Percentiles rank a stretch among this genome's conserved stretches.
Conservation (phyloP, 2,888 invertebrate genomes). For the Nomada goodeniana region DNA sequence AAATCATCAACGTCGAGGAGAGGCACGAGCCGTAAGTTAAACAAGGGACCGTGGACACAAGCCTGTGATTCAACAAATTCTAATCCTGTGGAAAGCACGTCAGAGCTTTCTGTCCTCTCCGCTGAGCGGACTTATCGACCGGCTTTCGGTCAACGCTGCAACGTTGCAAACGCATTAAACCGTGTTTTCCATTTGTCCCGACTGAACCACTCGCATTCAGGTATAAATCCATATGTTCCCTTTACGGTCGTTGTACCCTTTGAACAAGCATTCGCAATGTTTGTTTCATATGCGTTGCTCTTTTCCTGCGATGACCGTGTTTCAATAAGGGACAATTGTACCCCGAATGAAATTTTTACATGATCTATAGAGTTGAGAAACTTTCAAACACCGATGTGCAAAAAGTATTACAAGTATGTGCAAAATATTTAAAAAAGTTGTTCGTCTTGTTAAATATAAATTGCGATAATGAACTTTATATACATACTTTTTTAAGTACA, state of each 20-base stretch:
- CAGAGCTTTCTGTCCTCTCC: constrained; percentile 20
- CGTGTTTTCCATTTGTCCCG: constrained; percentile 42
- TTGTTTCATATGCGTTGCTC: background rate
- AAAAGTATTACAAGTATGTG: background rate
- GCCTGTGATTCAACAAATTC: constrained; percentile 47
- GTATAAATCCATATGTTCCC: constrained; percentile 8
- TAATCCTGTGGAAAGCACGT: constrained; percentile 34
- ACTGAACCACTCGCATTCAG: background rate
- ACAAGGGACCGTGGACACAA: constrained; percentile 37
- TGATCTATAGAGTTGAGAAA: too few relatives aligned
- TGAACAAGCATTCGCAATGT: background rate
- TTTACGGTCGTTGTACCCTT: background rate
- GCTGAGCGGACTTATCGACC: constrained; percentile 23
- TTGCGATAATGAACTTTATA: too few relatives aligned
- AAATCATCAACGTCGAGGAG: constrained; percentile 19
- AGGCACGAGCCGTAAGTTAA: constrained; percentile 32
- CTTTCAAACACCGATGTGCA: background rate
- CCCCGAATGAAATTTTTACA: background rate
- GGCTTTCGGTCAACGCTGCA: constrained; percentile 22
- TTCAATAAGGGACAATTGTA: background rate
- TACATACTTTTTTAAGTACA: too few relatives aligned
- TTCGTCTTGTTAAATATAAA: background rate
- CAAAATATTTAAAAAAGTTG: too few relatives aligned
- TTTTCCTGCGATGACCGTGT: background rate
- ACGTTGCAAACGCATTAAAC: constrained; percentile 13